phyloP scores from a whole-genome alignment of 2,888 invertebrate genomes.

The Matsumyia berberina region DNA sequence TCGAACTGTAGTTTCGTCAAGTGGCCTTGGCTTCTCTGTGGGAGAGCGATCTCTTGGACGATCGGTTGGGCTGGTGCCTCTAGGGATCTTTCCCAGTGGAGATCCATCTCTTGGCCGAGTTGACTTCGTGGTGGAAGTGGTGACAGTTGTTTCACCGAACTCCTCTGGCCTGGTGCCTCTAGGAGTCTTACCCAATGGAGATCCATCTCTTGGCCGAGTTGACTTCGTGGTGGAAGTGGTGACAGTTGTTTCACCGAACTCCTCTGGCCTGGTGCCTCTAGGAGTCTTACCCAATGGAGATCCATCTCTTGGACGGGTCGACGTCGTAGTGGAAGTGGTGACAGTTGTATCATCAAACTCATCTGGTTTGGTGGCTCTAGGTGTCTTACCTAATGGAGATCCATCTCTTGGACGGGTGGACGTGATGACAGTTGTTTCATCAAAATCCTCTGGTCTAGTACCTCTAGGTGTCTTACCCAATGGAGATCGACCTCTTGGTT shows the following conservation, averaged over 20 bases:
- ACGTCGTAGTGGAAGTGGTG: no score
- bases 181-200: constrained; percentile 17
- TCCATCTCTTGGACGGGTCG: neutral
- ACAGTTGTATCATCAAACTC: constrained; percentile 17
- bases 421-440: constrained; percentile 13
- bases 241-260: no score
- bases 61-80: neutral
- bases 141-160: no score
- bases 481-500: constrained; percentile 37
- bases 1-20: constrained; percentile 11
- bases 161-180: neutral
- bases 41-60: constrained; percentile 33
- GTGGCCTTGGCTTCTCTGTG: constrained; percentile 6
- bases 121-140: neutral
- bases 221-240: neutral
- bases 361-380: neutral
- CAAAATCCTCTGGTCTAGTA: neutral
- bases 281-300: constrained; percentile 20
- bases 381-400: constrained; percentile 23
- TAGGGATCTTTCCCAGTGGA: constrained; percentile 8
- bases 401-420: neutral
- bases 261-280: neutral
- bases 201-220: neutral
- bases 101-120: constrained; percentile 13
- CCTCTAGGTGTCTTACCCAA: constrained; percentile 11